Evolutionary conservation across 1,140 invertebrate species (phyloP), one percentile per base, ranked within the genome.

Genomic region (Drosophila burlai): DNA sequence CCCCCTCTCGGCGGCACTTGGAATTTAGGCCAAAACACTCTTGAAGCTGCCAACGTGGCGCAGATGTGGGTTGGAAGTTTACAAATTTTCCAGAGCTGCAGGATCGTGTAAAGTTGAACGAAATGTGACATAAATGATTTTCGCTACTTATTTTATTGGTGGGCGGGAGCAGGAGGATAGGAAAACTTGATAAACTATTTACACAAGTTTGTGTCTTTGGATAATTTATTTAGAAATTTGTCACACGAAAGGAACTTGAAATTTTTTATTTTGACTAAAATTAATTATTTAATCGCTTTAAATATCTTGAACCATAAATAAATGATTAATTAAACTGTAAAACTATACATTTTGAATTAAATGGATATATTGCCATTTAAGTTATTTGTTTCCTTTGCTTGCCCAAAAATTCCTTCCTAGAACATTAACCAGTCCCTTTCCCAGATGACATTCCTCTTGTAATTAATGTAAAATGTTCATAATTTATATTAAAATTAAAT

Each of bases 11-110:
- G 54, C 43, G 45, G 57, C 67, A 69, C 83, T 87, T 80, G 69
- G 85, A 87, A 86, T 86, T 83, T 83, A 87, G 83, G 83, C 80
- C 83, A 86, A 80, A 87, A 86, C 83, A 86, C 83, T 86, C 79
- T 66, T 62, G 73, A 67, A 61, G 59, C 68, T 65, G 45, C 46
- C 50, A 62, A 29, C 45, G 43, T 50, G 71, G 55, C 55, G 68
- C 68, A 74, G 68, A 61, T 74, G 71, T 73, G 69, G 45, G 67
- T 36, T 73, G 29, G 24, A 73, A 49, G 54, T 73, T 73, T 47
- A 50, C 52, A 59, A 72, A 72, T 58, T 59, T 58, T 26, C 45
- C 34, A 58, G 65, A 26, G 21, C 43, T 72, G 6, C 43, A 72
- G 52, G 38, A 16, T 18, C 66, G 40, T 49, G 66, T 26, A 59